A percentile compares a stretch with the other conserved stretches of the same genome.
Conservation (phyloP, 2,113 vertebrate species). For the Xiphias gladius region DNA sequence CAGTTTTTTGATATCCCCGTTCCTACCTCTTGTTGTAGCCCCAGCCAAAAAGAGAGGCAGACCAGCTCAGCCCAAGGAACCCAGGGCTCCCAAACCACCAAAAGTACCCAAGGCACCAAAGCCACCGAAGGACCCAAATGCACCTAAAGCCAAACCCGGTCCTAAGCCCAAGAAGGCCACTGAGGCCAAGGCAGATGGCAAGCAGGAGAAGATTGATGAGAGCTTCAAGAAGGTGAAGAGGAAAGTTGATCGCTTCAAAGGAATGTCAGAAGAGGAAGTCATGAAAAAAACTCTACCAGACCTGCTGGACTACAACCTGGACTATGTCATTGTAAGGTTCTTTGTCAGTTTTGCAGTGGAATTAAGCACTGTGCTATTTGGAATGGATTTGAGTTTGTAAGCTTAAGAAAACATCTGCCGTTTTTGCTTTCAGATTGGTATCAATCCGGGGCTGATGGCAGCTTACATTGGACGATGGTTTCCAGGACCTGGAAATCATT, state of each 20-base stretch:
- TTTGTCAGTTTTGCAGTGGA: background rate
- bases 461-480: constrained; percentile 98
- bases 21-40: constrained; percentile 75
- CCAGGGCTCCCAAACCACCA: constrained; percentile 46
- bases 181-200: constrained; percentile 85
- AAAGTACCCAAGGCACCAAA: constrained; percentile 70
- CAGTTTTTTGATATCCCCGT: background rate
- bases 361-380: background rate
- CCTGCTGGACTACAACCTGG: constrained; percentile 94
- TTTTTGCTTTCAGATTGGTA: constrained; percentile 90
- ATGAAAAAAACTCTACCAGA: constrained; percentile 97
- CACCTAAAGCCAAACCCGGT: constrained; percentile 78
- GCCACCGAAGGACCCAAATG: constrained; percentile 77
- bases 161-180: constrained; percentile 81
- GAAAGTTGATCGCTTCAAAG: constrained; percentile 98
- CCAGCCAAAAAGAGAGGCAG: constrained; percentile 87
- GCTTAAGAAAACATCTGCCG: background rate
- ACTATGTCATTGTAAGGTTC: constrained; percentile 96
- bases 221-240: constrained; percentile 95
- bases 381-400: background rate
- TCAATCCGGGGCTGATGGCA: constrained; percentile 98
- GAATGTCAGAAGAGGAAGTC: constrained; percentile 96
- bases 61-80: constrained; percentile 84
- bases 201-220: constrained; percentile 98
- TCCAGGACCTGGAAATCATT: constrained; percentile 98